Evolutionary conservation across 2,888 invertebrate species (phyloP).

Genomic region (Tetragonula carbonaria): DNA sequence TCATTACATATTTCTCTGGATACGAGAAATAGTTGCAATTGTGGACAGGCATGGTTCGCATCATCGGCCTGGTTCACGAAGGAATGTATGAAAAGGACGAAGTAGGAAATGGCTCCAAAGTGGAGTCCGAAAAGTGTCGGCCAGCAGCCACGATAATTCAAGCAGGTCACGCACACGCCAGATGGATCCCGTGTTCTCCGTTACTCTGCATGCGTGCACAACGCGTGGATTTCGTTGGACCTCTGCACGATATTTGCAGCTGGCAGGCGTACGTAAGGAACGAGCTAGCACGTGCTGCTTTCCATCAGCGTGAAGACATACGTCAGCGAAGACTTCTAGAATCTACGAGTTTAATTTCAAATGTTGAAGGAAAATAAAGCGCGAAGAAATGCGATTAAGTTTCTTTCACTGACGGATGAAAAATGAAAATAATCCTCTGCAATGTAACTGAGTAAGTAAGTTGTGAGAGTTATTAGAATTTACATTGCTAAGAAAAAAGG

Average conservation of each 20-base stretch:
- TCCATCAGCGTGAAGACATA: not conserved
- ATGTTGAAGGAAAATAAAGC: not conserved
- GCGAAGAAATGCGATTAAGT: too few relatives aligned
- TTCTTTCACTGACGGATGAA: too few relatives aligned
- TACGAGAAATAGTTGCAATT: not conserved
- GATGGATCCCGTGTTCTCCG: slow-evolving; percentile 78
- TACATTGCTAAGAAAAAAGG: too few relatives aligned
- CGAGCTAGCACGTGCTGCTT: slow-evolving; percentile 65
- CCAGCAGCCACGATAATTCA: slow-evolving; percentile 78
- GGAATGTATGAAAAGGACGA: slow-evolving; percentile 18
- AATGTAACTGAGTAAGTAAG: too few relatives aligned
- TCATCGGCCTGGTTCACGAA: not conserved
- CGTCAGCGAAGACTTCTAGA: not conserved
- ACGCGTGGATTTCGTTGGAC: slow-evolving; percentile 53
- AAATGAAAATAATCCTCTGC: too few relatives aligned
- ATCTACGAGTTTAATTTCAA: not conserved
- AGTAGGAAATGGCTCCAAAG: slow-evolving; percentile 41
- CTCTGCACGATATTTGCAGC: slow-evolving; percentile 72
- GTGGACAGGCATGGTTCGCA: not conserved
- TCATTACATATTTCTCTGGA: not conserved
- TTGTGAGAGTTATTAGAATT: too few relatives aligned
- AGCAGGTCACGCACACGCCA: slow-evolving; percentile 83
- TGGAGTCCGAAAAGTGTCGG: slow-evolving; percentile 24
- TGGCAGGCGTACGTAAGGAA: slow-evolving; percentile 66
- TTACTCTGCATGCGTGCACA: slow-evolving; percentile 41